phyloP scores from a whole-genome alignment of 2,113 vertebrate genomes.

The Sapayoa aenigma region DNA sequence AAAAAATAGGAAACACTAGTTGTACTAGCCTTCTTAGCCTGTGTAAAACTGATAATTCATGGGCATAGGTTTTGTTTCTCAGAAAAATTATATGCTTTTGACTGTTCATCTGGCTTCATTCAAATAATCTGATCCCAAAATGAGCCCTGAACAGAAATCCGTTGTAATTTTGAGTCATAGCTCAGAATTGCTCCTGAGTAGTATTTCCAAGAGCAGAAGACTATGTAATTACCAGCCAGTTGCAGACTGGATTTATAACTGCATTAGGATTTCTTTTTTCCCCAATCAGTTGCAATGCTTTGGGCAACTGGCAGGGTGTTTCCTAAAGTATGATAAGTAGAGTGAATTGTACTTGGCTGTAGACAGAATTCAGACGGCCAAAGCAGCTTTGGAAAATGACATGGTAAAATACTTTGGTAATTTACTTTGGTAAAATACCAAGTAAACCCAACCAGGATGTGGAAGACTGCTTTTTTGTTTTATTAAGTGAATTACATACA shows the following conservation, averaged over 20 bases:
- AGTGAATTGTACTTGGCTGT: constrained; percentile 13
- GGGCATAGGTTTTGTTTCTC: not conserved
- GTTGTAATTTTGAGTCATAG: not conserved
- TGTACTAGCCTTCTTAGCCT: not conserved
- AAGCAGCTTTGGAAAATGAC: constrained; percentile 44
- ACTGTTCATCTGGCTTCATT: not conserved
- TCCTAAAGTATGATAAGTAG: constrained; percentile 23
- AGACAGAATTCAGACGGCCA: constrained; percentile 35
- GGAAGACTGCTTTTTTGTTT: constrained; percentile 61
- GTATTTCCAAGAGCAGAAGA: not conserved
- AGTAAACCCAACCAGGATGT: not conserved
- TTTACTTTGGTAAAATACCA: constrained; percentile 33
- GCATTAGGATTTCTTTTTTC: not conserved
- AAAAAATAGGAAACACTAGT: not conserved
- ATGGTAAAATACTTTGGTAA: too few relatives aligned
- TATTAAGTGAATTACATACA: constrained; percentile 48
- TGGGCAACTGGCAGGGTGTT: constrained; percentile 11
- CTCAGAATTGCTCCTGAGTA: not conserved
- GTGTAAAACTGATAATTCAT: not conserved
- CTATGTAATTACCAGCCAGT: not conserved
- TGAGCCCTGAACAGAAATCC: not conserved
- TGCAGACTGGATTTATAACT: not conserved
- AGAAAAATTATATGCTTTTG: not conserved
- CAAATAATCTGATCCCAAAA: not conserved
- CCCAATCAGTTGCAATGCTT: constrained; percentile 3